These are phyloP conservation scores for Porphyrio hochstetteri DNA, from an alignment of 2,113 vertebrate genomes.

Conservation along the genomic window DNA sequence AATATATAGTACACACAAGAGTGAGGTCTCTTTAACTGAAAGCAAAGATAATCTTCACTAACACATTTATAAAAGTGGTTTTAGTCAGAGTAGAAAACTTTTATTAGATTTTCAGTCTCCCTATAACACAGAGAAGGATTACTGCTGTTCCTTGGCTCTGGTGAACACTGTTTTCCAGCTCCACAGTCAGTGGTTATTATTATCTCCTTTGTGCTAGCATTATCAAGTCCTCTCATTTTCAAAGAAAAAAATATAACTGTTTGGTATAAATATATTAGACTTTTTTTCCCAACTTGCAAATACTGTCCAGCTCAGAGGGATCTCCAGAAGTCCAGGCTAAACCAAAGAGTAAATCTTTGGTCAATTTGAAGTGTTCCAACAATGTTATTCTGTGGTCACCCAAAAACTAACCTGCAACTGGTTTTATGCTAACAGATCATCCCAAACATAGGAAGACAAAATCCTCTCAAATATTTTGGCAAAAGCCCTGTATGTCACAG, in stretches of 20 bases:
- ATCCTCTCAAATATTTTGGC: not conserved
- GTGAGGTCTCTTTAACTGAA: not conserved
- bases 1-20: not conserved
- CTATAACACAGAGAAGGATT: not conserved
- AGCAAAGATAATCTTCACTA: not conserved
- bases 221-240: not conserved
- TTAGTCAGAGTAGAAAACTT: not conserved
- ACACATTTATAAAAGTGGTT: not conserved
- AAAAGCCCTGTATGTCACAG: not conserved
- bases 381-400: not conserved
- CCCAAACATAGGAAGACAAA: not conserved
- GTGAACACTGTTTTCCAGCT: not conserved
- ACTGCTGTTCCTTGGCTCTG: not conserved
- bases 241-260: not conserved
- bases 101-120: not conserved
- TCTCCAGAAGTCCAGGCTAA: not conserved
- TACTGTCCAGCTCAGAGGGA: not conserved
- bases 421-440: not conserved
- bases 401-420: not conserved
- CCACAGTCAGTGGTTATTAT: not conserved
- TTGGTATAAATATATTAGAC: not conserved
- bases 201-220: not conserved
- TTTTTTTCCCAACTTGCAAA: not conserved
- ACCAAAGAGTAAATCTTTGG: not conserved
- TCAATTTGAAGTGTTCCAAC: not conserved